Evolutionary conservation across 2,113 vertebrate species (phyloP), one percentile per base, ranked within the genome.

Genomic region (Microcebus ravelobensis): DNA sequence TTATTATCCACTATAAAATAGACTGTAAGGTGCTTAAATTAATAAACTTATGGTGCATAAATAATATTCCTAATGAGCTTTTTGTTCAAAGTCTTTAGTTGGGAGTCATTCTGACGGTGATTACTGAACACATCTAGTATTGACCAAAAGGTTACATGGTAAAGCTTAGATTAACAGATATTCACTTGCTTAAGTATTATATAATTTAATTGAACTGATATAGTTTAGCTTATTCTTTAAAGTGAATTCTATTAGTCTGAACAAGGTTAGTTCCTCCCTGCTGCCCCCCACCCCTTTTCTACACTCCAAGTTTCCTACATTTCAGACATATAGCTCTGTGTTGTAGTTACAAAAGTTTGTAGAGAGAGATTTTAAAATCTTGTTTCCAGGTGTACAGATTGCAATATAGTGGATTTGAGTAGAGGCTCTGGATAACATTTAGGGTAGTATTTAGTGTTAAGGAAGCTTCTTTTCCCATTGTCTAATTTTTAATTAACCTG

Each of bases 401-500:
- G 10, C 25, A 90, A 8, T 84, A 39, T 68, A n/a, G 17, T 57
- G 6, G 36, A 42, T 11, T 82, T 82, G 13, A 89, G 34, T 88
- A 81, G 85, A 94, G 67, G 36, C 59, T 82, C 52, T 65, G n/a
- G 48, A 23, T 79, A 83, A 52, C 14, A 42, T 82, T 90, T 94
- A 79, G 55, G 63, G 29, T 31, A 80, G 55, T 73, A n/a, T 83
- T 90, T 87, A 61, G 31, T 81, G 39, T 87, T 84, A 93, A 77
- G 50, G 55, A 93, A 83, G 83, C 6, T 25, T 71, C 74, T 91
- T 90, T 93, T 13, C 65, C 57, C 21, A 7, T 18, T 85, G 29
- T 92, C 68, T 95, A 48, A 80, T 93, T 94, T 96, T 91, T 81
- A 88, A 50, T 76, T 80, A 71, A 87, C 17, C 21, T 70, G 65